phyloP scores from a whole-genome alignment of 92 coral and sea anemone genomes.

The Porites lobata region DNA sequence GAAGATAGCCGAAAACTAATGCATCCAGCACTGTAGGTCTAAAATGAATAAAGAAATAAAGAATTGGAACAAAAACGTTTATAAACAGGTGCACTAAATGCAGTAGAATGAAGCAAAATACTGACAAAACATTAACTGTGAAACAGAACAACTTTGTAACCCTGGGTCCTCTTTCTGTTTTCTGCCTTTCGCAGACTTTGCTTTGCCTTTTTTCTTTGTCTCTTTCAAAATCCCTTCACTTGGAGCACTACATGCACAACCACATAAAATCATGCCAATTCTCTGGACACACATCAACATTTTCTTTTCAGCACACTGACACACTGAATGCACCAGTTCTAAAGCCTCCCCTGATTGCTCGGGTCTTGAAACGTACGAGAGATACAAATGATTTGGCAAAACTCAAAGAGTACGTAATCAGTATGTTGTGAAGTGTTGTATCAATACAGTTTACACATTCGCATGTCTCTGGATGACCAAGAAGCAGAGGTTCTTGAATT shows the following conservation, averaged over 20 bases:
- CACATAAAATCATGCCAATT: constrained; percentile 26
- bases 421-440: constrained; percentile 70
- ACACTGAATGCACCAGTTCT: constrained; percentile 61
- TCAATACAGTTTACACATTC: constrained; percentile 77
- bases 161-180: too few relatives aligned
- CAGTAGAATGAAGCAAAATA: constrained; percentile 43
- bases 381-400: constrained; percentile 71
- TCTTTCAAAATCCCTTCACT: constrained; percentile 14
- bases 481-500: constrained; percentile 56
- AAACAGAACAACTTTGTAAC: constrained; percentile 8
- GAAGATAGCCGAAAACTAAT: constrained; percentile 85
- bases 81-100: too few relatives aligned
- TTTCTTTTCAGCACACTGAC: constrained; percentile 52
- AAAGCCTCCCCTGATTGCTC: constrained; percentile 49
- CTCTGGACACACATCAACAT: constrained; percentile 53
- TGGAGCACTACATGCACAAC: not conserved
- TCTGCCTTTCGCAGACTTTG: constrained; percentile 30
- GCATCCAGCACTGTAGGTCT: constrained; percentile 91
- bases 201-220: constrained; percentile 41
- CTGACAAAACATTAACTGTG: constrained; percentile 65
- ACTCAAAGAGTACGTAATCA: constrained; percentile 43
- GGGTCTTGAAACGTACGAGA: constrained; percentile 47
- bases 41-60: constrained; percentile 1
- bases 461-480: constrained; percentile 72
- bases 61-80: too few relatives aligned